Base-by-base conservation (phyloP, 2,888 invertebrate genomes). In the Acheta domesticus region DNA sequence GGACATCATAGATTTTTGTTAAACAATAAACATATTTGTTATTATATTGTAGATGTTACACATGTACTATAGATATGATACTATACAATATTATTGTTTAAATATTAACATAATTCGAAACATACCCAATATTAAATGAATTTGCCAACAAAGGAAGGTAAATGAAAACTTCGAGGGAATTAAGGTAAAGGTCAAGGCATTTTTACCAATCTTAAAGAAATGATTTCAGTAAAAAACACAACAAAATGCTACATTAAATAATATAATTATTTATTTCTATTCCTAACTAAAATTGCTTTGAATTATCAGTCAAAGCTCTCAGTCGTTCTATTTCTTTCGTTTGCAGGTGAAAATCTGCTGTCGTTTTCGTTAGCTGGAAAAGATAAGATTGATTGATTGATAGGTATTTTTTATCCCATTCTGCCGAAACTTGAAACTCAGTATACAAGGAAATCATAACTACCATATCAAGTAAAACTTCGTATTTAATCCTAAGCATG, bases 381-480 rank as follows among this genome's bases (percentile, higher is more conserved):
- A 36, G 8, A 36, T 36, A 36, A 36, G 36, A 8, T 8, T 36
- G 36, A 36, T 23, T 23, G 1, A 23, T 36, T 8, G 36, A 11
- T 36, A 73, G 12, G 3, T 77, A 23, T 23, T 2, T 23, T 1
- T 23, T 23, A 23, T 23, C 23, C 2, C 14, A 48, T 3, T 48
- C 16, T 49, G 12, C 23, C 19, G 16, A 19, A 21, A 76, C 8
- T 23, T 82, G 83, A 84, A 36, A 36, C 36, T 36, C 4, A 8
- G 8, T 36, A 36, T 1, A 36, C 36, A 8, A 36, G 36, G 36
- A 36, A 36, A 36, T 36, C 8, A 36, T 36, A 36, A 36, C 8
- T 87, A 94, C 93, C 93, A 94, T 93, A 84, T 94, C 93, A 48
- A 94, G 86, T 76, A 94, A 86, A 83, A 94, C 90, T 86, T 94